Conservation (phyloP, 2,888 invertebrate genomes). For the Agrochola circellaris region DNA sequence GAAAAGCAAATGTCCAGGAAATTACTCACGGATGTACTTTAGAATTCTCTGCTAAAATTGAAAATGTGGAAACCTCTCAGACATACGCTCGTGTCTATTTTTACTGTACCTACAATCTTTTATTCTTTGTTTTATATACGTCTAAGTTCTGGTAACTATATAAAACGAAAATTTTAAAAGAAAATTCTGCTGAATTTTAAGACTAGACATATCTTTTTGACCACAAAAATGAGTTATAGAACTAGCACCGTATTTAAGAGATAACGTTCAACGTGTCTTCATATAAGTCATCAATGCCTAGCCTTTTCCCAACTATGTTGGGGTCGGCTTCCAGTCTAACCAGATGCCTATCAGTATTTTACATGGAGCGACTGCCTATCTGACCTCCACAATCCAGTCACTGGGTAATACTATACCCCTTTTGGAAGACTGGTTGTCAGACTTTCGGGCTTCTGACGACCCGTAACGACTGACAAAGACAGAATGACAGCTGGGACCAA, state of each 20-base stretch:
- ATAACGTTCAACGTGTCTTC: no score
- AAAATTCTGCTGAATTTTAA: neutral
- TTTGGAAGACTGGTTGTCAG: no score
- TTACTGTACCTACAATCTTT: neutral
- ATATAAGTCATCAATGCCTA: no score
- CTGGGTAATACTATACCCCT: no score
- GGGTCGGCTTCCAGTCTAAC: no score
- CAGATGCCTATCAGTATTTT: no score
- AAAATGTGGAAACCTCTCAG: slow-evolving; percentile 47
- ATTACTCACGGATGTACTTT: slow-evolving; percentile 57
- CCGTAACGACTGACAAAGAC: no score
- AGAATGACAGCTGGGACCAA: no score
- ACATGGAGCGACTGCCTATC: no score
- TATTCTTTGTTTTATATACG: neutral
- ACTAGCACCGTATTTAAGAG: neutral
- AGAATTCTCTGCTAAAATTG: slow-evolving; percentile 57
- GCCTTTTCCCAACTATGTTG: no score
- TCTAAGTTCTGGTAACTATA: neutral
- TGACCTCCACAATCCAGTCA: no score
- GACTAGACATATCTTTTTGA: neutral
- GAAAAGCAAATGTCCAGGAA: slow-evolving; percentile 62
- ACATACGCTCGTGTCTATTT: slow-evolving; percentile 17
- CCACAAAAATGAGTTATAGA: neutral
- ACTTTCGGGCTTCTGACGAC: no score
- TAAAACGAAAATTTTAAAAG: neutral